Evolutionary conservation across 2,888 invertebrate species (phyloP).

Genomic region (Prenolepis imparis): DNA sequence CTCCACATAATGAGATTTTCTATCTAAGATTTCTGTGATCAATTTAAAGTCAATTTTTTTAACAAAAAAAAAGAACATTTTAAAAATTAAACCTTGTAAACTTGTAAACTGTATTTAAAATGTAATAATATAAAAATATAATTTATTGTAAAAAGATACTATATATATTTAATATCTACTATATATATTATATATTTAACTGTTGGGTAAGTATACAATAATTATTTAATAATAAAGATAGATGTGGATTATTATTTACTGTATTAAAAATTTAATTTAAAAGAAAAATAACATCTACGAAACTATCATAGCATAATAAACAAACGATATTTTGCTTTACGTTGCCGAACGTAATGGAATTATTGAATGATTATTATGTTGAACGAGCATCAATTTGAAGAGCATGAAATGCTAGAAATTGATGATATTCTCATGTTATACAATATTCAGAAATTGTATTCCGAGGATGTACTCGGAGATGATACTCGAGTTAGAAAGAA

Average conservation of each 20-base stretch:
- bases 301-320: neutral
- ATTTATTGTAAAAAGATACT: neutral
- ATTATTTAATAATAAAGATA: neutral
- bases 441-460: neutral
- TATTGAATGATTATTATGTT: conserved; percentile 24
- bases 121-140: neutral
- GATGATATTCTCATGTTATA: conserved; percentile 4
- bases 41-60: neutral
- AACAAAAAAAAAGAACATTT: neutral
- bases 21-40: neutral
- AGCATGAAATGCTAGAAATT: conserved; percentile 18
- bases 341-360: neutral
- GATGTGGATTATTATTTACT: neutral
- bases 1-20: neutral
- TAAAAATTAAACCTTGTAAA: neutral
- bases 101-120: conserved; percentile 5
- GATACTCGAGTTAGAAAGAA: neutral
- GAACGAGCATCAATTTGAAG: neutral
- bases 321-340: conserved; percentile 9
- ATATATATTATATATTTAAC: neutral
- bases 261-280: neutral
- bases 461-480: neutral
- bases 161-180: neutral
- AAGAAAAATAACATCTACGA: neutral
- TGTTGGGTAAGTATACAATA: neutral